Evolutionary conservation across 2,888 invertebrate species (phyloP).

Genomic region (Crepidodera aurea): DNA sequence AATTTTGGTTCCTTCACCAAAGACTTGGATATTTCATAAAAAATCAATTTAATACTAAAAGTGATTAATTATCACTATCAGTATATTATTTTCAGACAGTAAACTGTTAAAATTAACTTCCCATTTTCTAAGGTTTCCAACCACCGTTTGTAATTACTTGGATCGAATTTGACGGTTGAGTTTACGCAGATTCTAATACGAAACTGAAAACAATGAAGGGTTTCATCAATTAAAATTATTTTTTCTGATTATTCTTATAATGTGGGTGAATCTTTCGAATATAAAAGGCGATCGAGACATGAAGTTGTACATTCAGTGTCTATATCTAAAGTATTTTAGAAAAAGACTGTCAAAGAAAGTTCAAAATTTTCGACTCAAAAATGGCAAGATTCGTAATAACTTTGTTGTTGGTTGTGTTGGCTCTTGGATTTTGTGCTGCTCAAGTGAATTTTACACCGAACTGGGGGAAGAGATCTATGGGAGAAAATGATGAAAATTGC

Average conservation of each 20-base stretch:
- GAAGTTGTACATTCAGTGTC: not conserved
- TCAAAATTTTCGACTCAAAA: not conserved
- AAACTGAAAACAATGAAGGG: not conserved
- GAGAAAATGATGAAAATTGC: not conserved
- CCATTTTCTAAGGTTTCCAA: not conserved
- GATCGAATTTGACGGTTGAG: not conserved
- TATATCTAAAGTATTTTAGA: not conserved
- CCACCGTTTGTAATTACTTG: not conserved
- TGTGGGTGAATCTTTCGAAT: not conserved
- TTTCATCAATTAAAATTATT: not conserved
- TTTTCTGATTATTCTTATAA: not conserved
- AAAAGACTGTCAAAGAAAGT: not conserved
- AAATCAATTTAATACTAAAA: no score
- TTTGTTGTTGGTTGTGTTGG: not conserved
- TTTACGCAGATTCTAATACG: not conserved
- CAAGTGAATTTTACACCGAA: constrained; percentile 9
- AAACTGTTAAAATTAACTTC: no score
- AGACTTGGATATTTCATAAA: no score
- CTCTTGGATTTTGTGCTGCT: constrained; percentile 1
- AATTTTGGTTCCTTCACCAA: no score
- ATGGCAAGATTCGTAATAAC: not conserved
- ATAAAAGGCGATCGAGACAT: not conserved
- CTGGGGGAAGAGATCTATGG: constrained; percentile 6
- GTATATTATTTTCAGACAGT: no score
- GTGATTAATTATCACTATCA: no score